Evolutionary conservation across 1,140 invertebrate genomes (phyloP).

Genomic region (Melanaphis sacchari): DNA sequence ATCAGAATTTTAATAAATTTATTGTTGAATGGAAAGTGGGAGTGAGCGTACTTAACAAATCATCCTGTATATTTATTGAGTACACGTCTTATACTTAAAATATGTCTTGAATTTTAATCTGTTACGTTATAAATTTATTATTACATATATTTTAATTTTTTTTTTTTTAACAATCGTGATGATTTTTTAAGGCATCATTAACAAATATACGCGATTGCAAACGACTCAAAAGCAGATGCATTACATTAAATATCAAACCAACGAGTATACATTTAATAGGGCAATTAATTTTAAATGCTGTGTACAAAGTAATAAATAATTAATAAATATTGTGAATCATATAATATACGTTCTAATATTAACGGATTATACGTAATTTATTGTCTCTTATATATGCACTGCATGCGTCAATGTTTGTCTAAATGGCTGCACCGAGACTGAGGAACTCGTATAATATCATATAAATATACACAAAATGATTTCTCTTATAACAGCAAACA

Average conservation of each 20-base stretch:
- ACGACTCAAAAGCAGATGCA: not conserved
- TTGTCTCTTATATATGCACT: conserved; percentile 7
- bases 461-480: not conserved
- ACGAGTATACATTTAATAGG: not conserved
- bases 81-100: no score
- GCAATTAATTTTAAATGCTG: not conserved
- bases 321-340: not conserved
- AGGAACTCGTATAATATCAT: not conserved
- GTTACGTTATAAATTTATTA: not conserved
- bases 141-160: not conserved
- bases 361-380: not conserved
- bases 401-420: not conserved
- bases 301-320: not conserved
- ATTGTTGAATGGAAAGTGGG: no score
- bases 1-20: no score
- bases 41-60: no score
- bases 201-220: not conserved
- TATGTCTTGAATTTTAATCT: no score
- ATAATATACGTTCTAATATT: not conserved
- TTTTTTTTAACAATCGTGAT: not conserved
- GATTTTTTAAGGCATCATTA: not conserved
- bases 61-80: no score
- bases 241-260: not conserved
- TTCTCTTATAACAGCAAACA: not conserved
- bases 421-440: not conserved